Base-by-base conservation (phyloP, 35 echinoderm and acorn worm genomes). In the Ptychodera flava region DNA sequence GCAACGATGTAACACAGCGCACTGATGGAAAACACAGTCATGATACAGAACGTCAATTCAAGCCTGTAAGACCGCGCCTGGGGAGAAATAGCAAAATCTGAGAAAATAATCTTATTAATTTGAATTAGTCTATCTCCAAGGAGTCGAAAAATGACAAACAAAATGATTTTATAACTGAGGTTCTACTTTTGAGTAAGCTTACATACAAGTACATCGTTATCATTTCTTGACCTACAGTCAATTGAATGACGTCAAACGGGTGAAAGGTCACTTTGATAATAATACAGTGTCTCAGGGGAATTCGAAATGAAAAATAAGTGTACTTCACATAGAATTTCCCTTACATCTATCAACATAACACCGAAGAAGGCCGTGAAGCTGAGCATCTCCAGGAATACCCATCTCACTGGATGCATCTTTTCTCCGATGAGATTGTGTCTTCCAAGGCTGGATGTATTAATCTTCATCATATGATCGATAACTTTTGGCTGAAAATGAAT, bases 41-140 rank as follows among this genome's bases (percentile, higher is more conserved):
- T 93, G n/a, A 93, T 93, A 82, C 92, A 93, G 85, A 93, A 90
- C 29, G 86, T 84, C 30, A 93, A 88, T 77, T 93, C 88, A 88
- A 93, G 87, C 12, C 88, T 76, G 37, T 90, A 90, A 0, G 92
- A 90, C 0, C 36, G 16, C 0, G 92, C 92, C 92, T 93, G 78
- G 52, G 16, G 12, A 81, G 31, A 81, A 29, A 15, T 16, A 31
- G 27, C 27, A 81, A 29, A 16, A 27, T 29, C 15, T 1, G 1
- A 81, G 33, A 36, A 80, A 78, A 15, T 22, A 84, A 53, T 16
- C 16, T 16, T 36, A 10, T n/a, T n/a, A n/a, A n/a, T n/a, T n/a
- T n/a, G n/a, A n/a, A n/a, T n/a, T n/a, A n/a, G n/a, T n/a, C n/a
- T n/a, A n/a, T n/a, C n/a, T n/a, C n/a, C n/a, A n/a, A n/a, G n/a